These are phyloP conservation scores for Centropus bengalensis DNA, from an alignment of 2,113 vertebrate genomes.

Conservation along the genomic window DNA sequence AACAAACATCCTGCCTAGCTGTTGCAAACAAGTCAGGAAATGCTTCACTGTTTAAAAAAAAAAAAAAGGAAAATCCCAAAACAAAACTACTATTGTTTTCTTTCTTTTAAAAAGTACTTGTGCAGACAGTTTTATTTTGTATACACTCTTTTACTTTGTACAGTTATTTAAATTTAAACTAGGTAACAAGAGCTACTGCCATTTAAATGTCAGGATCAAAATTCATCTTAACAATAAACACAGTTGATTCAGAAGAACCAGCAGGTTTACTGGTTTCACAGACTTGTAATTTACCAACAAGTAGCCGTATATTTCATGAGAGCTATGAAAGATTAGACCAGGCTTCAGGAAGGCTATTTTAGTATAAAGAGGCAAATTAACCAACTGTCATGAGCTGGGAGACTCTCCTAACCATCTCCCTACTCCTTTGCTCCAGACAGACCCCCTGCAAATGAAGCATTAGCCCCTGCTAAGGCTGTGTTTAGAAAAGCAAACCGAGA, in stretches of 20 bases:
- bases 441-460: background rate
- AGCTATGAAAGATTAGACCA: background rate
- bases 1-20: background rate
- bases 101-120: background rate
- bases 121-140: background rate
- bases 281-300: background rate
- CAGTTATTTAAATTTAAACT: background rate
- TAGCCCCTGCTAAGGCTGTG: background rate
- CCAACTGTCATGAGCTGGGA: background rate
- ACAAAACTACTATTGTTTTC: background rate
- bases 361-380: background rate
- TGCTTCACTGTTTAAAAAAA: background rate
- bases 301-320: background rate
- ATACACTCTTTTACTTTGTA: background rate
- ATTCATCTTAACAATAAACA: background rate
- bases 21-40: background rate
- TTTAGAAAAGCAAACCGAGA: constrained; percentile 25
- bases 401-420: background rate
- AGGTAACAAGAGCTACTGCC: background rate
- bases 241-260: background rate
- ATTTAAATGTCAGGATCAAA: background rate
- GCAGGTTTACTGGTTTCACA: background rate
- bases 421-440: background rate
- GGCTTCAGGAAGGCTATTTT: background rate
- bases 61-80: background rate